Percentiles rank a stretch among this genome's conserved stretches.
Evolutionary conservation across 2,888 invertebrate genomes (phyloP).

Genomic region (Erebia palarica): DNA sequence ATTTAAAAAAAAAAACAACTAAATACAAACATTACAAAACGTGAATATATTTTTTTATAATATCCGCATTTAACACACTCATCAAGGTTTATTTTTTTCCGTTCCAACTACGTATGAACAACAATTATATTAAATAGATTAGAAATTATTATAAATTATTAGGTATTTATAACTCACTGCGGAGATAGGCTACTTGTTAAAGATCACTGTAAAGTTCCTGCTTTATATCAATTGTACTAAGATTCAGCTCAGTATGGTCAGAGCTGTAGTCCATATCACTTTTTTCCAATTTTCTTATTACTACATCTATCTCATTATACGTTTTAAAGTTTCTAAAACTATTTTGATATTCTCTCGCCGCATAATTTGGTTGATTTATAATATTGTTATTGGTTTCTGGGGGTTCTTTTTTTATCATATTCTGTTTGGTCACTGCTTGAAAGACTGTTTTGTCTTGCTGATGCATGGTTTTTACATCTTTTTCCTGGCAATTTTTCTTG

Average conservation of each 20-base stretch:
- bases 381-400: neutral
- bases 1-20: too few relatives aligned
- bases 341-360: conserved; percentile 11
- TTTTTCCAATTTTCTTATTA: conserved; percentile 19
- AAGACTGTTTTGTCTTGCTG: neutral
- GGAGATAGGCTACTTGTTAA: neutral
- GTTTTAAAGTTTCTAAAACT: neutral
- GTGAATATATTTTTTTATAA: too few relatives aligned
- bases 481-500: neutral
- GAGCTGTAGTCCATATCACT: neutral
- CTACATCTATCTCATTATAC: conserved; percentile 3
- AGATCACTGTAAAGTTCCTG: conserved; percentile 27
- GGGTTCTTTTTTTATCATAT: neutral
- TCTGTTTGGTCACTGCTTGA: neutral
- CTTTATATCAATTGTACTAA: conserved; percentile 17
- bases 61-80: too few relatives aligned
- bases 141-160: too few relatives aligned
- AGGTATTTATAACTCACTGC: too few relatives aligned
- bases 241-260: neutral
- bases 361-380: neutral
- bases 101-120: too few relatives aligned
- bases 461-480: neutral
- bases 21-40: too few relatives aligned
- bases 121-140: too few relatives aligned
- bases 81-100: too few relatives aligned